Evolutionary conservation across 2,888 invertebrate species (phyloP).

Genomic region (Acleris emargana): DNA sequence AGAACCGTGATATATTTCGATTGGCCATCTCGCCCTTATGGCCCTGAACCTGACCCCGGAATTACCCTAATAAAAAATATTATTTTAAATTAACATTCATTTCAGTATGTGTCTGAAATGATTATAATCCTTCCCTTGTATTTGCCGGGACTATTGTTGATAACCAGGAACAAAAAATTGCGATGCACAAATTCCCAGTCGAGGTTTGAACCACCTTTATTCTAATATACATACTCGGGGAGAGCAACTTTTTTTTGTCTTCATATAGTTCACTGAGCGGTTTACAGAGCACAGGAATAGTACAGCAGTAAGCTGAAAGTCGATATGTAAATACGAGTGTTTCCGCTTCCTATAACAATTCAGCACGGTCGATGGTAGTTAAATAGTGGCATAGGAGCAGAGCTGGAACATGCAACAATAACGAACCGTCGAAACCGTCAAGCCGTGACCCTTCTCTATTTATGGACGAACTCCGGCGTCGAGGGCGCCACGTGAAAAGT

Average conservation of each 20-base stretch:
- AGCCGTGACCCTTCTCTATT: slow-evolving; percentile 73
- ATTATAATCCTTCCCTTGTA: too few relatives aligned
- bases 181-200: background rate
- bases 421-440: slow-evolving; percentile 68
- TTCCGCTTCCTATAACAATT: slow-evolving; percentile 68
- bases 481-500: slow-evolving; percentile 75
- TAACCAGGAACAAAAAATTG: background rate
- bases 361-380: slow-evolving; percentile 58
- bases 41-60: too few relatives aligned
- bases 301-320: slow-evolving; percentile 47
- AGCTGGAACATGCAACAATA: slow-evolving; percentile 70
- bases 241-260: background rate
- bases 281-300: slow-evolving; percentile 41
- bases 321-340: slow-evolving; percentile 67
- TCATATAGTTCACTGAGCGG: slow-evolving; percentile 7
- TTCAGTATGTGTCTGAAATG: too few relatives aligned
- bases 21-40: too few relatives aligned
- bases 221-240: background rate
- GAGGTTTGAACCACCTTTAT: background rate
- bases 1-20: too few relatives aligned
- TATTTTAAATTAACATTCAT: too few relatives aligned
- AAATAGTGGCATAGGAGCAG: slow-evolving; percentile 67
- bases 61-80: too few relatives aligned
- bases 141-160: too few relatives aligned
- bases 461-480: slow-evolving; percentile 60